Conservation (phyloP, 1,140 invertebrate genomes). For the Caerostris darwini region DNA sequence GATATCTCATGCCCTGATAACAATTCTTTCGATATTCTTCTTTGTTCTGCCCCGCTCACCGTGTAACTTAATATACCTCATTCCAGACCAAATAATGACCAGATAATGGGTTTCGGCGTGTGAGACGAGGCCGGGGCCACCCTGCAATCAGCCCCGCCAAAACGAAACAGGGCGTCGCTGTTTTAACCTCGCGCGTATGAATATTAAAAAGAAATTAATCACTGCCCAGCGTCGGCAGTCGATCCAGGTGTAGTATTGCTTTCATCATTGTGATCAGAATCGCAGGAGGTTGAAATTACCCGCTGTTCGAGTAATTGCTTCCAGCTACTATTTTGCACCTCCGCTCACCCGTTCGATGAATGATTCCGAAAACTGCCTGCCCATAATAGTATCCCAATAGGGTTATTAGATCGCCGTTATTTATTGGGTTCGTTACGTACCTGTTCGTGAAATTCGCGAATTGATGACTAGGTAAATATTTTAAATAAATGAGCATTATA, state of each 20-base stretch:
- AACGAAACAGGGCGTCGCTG: background rate
- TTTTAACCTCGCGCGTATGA: background rate
- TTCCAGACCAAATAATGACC: background rate
- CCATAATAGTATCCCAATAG: too few species aligned
- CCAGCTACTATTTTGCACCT: too few species aligned
- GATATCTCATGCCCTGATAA: too few species aligned
- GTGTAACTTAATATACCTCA: background rate
- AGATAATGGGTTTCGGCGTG: background rate
- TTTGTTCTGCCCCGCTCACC: background rate
- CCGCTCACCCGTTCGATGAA: too few species aligned
- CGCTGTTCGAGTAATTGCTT: too few species aligned
- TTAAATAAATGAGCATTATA: too few species aligned
- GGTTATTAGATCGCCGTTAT: too few species aligned
- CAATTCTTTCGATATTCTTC: too few species aligned
- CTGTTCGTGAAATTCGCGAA: too few species aligned
- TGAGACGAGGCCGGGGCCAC: background rate
- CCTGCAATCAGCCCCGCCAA: background rate
- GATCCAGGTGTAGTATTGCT: background rate
- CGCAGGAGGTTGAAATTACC: background rate
- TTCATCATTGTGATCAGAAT: background rate
- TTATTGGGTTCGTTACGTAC: too few species aligned
- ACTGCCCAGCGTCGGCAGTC: background rate
- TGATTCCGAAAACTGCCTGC: too few species aligned
- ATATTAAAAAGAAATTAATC: constrained; percentile 58
- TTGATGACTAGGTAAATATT: too few species aligned